phyloP scores from a whole-genome alignment of 2,797 vertebrate genomes.

The Chloroceryle inda region DNA sequence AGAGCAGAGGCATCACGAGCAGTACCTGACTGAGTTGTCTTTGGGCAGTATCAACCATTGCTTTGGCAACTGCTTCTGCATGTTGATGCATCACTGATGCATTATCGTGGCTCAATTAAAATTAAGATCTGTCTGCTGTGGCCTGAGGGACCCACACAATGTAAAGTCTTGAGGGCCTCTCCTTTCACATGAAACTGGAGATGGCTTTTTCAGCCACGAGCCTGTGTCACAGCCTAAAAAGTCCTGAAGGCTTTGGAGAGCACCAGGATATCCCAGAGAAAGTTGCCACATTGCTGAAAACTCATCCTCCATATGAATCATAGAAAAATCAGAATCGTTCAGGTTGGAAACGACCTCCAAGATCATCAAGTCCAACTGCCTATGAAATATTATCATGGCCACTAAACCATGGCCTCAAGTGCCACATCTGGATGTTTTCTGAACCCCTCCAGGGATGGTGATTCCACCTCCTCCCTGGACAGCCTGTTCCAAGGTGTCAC shows the following conservation, averaged over 20 bases:
- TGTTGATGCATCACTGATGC: not conserved
- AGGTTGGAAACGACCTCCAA: too few species aligned
- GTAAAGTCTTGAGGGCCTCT: not conserved
- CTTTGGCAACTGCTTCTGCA: not conserved
- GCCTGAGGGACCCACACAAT: not conserved
- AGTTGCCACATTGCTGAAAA: not conserved
- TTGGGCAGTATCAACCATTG: not conserved
- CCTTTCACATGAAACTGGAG: not conserved
- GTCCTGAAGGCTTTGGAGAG: not conserved
- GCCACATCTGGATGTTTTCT: too few species aligned
- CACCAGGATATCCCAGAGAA: not conserved
- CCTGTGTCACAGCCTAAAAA: not conserved
- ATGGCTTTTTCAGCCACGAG: not conserved
- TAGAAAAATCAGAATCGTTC: too few species aligned
- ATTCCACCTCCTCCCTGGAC: too few species aligned
- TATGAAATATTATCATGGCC: too few species aligned
- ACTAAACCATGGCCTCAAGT: too few species aligned
- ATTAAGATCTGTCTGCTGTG: not conserved
- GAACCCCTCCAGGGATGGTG: too few species aligned
- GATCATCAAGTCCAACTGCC: too few species aligned
- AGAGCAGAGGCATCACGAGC: not conserved
- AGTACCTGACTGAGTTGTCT: not conserved
- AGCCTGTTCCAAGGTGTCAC: too few species aligned
- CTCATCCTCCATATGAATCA: not conserved
- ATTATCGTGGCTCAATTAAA: not conserved